Base-by-base conservation (phyloP, 2,113 vertebrate species). In the Carassius auratus region DNA sequence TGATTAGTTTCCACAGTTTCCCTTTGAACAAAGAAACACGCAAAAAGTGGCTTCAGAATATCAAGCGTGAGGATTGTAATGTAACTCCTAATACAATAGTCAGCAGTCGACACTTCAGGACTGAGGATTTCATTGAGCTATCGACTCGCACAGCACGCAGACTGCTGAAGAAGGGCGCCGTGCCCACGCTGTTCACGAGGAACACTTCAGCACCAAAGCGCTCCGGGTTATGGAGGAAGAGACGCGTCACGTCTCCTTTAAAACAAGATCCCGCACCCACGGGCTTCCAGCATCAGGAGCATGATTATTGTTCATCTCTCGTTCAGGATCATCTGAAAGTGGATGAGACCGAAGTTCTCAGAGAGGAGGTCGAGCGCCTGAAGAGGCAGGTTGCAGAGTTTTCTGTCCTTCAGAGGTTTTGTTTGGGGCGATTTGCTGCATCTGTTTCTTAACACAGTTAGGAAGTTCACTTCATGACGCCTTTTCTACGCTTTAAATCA, bases 1-100 rank as follows among this genome's bases (percentile, higher is more conserved):
- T 84, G 69, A 69, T 84, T 12, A 84, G 82, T 64, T 84, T 84
- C 68, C 82, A 84, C 33, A 19, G 23, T 42, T 74, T 84, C 21
- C 81, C 81, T 15, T 45, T 59, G 68, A 33, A 75, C 6, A 13
- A 45, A 12, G 52, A 30, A 42, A 23, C 13, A 4, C 50, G 81
- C 21, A 30, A 42, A 26, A 38, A 15, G 69, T 84, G 81, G 81
- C 30, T 59, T 36, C 14, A 5, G 1, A 45, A 12, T 42, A 19
- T 84, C 52, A 13, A 8, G 12, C 50, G 69, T 19, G 36, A 55
- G 23, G 13, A 59, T 3, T 15, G 7, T 3, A 45, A 48, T 0
- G 19, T 75, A 9, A 83, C 3, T 6, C n/a, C 33, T 3, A n/a
- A 75, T 17, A 12, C 14, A 10, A 55, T 55, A 48, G 69, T 84